These are phyloP conservation scores for Otis tarda DNA, from an alignment of 2,113 vertebrate species.

Conservation along the genomic window DNA sequence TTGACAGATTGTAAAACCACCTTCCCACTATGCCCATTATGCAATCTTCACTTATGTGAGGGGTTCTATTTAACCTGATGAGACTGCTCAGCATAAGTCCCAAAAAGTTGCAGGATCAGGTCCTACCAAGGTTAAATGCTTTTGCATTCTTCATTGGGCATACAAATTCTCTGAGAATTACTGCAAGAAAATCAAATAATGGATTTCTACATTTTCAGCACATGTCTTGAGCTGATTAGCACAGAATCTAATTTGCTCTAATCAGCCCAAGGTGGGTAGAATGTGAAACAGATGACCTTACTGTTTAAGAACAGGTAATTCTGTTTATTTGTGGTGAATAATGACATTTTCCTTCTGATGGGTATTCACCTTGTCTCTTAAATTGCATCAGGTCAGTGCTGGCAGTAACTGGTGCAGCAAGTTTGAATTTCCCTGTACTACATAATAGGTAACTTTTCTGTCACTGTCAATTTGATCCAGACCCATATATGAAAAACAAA, in stretches of 20 bases:
- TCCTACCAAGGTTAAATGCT: not conserved
- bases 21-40: not conserved
- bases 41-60: not conserved
- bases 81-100: not conserved
- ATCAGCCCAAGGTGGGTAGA: slow-evolving; percentile 51
- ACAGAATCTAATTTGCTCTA: slow-evolving; percentile 56
- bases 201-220: slow-evolving; percentile 9
- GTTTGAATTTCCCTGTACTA: slow-evolving; percentile 5
- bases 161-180: not conserved
- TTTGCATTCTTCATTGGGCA: not conserved
- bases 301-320: slow-evolving; percentile 38
- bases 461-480: slow-evolving; percentile 46
- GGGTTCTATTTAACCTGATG: not conserved
- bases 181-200: slow-evolving; percentile 29
- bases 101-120: not conserved
- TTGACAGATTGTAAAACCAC: not conserved
- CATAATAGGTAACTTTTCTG: slow-evolving; percentile 40
- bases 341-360: slow-evolving; percentile 40
- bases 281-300: slow-evolving; percentile 63
- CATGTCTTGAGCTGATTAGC: slow-evolving; percentile 55
- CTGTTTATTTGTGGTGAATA: slow-evolving; percentile 57
- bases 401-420: slow-evolving; percentile 17
- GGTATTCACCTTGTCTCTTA: slow-evolving; percentile 31
- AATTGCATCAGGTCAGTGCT: slow-evolving; percentile 45
- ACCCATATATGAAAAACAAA: slow-evolving; percentile 31